Evolutionary conservation across 2,888 invertebrate species (phyloP), one percentile per base, ranked within the genome.

Genomic region (Agriopis aurantiaria): DNA sequence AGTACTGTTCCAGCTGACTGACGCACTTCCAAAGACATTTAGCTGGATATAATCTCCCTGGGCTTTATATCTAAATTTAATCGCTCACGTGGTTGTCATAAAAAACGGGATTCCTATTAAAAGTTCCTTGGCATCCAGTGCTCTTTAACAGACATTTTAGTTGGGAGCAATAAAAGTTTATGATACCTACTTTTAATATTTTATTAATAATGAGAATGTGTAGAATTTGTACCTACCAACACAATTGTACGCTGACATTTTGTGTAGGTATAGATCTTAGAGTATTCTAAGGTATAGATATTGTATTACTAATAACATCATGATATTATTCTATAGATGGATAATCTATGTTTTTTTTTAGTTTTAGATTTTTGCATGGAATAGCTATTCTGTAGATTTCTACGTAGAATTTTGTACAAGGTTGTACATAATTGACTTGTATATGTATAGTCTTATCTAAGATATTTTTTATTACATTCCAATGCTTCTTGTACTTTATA

Each of bases 61-160:
- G 64, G 69, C 69, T 74, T 72, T 73, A 74, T 63, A 45, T 71
- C 82, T 81, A 82, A 84, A 85, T 86, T 87, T 84, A 87, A 84
- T 84, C 75, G 70, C 79, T 81, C 83, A 85, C 85, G 83, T 85
- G 85, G 74, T 67, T 74, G 76, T 83, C 83, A 82, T 88, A 88
- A 85, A 86, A 76, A 60, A 80, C 62, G 46, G 53, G 57, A 71
- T 71, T 65, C 82, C 82, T 84, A 82, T 82, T 80, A 83, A 86
- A 83, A 82, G 77, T 75, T 77, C 49, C 75, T 83, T 87, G 85
- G 86, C 87, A 83, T 75, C 79, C 71, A 56, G 56, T 75, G 72
- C 78, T 74, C 69, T 67, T 78, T 79, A 76, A 75, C 74, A 76
- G 72, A 75, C 68, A 33, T 75, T 58, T 58, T 67, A 76, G 65